Base-by-base conservation (phyloP, 1,140 invertebrate species). In the Calycopis cecrops region DNA sequence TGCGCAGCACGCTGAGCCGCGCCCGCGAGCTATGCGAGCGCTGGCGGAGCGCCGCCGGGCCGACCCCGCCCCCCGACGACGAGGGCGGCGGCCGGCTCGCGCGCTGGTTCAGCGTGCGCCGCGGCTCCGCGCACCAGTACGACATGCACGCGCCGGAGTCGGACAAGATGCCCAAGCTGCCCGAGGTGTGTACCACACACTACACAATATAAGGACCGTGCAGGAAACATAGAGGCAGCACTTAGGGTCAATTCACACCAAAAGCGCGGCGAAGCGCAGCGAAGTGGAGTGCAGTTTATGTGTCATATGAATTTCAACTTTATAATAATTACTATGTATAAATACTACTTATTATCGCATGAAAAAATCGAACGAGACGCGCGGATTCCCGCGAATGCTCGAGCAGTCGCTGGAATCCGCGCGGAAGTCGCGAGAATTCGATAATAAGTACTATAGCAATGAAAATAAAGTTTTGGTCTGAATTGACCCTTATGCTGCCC, bases 51-150 rank as follows among this genome's bases (percentile, higher is more conserved):
- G 88, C 89, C 73, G 92, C 80, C 12, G 79, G 78, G 21, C 80
- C 84, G 6, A 73, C 79, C 16, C 83, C 85, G 14, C 88, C 91
- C 3, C 87, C 91, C 38, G 92, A 93, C 48, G 87, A 92, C 52
- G 85, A 88, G 51, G 89, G 90, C 10, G 92, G 93, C 35, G 93
- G 93, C 9, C 83, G 93, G 28, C 88, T 96, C 1, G 92, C 93
- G 9, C 88, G 95, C 60, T 96, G 94, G 94, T 96, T 96, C 87
- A 95, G 94, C 62, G 94, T 96, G 44, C 86, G 94, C 9, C 89
- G 94, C 55, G 93, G 93, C 37, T 94, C 93, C 38, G 89, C 91
- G n/a, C 93, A 94, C 76, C 93, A 95, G 58, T 93, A 95, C 76
- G 93, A 94, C 70, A 91, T 94, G 73, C 91, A 88, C 65, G 40